These are phyloP conservation scores for Blastobasis lacticolella DNA, from an alignment of 2,888 invertebrate species.

Conservation along the genomic window DNA sequence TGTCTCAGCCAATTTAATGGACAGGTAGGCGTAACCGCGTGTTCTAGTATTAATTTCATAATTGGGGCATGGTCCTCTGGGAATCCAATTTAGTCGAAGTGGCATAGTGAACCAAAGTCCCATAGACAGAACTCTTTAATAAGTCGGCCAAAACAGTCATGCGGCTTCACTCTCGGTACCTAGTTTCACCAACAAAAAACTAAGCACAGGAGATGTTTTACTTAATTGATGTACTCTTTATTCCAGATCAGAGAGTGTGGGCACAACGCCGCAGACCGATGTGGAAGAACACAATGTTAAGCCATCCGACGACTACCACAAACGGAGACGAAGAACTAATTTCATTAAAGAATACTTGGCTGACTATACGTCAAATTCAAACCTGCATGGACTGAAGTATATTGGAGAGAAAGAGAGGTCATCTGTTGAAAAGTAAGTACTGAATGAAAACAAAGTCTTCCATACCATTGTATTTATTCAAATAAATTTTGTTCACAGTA, in stretches of 20 bases:
- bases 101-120: slow-evolving; percentile 22
- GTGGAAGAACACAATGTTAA: slow-evolving; percentile 18
- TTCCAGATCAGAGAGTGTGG: slow-evolving; percentile 30
- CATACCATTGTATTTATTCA: too few relatives aligned
- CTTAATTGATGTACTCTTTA: not conserved
- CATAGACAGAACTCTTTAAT: slow-evolving; percentile 11
- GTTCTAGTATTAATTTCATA: slow-evolving; percentile 24
- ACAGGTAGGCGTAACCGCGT: too few relatives aligned
- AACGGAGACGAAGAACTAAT: slow-evolving; percentile 16
- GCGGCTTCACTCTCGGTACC: slow-evolving; percentile 27
- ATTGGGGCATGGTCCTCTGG: slow-evolving; percentile 22
- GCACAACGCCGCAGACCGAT: slow-evolving; percentile 20
- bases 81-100: slow-evolving; percentile 13
- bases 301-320: slow-evolving; percentile 6
- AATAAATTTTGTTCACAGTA: too few relatives aligned
- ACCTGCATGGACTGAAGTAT: slow-evolving; percentile 77
- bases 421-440: slow-evolving; percentile 68
- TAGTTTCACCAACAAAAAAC: not conserved
- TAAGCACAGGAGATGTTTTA: not conserved
- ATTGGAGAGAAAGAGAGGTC: slow-evolving; percentile 76
- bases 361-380: slow-evolving; percentile 76
- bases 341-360: slow-evolving; percentile 65
- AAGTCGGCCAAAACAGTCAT: slow-evolving; percentile 21
- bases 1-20: too few relatives aligned
- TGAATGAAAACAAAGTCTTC: too few relatives aligned